Conservation (phyloP, 2,113 vertebrate genomes). For the Acanthisitta chloris region DNA sequence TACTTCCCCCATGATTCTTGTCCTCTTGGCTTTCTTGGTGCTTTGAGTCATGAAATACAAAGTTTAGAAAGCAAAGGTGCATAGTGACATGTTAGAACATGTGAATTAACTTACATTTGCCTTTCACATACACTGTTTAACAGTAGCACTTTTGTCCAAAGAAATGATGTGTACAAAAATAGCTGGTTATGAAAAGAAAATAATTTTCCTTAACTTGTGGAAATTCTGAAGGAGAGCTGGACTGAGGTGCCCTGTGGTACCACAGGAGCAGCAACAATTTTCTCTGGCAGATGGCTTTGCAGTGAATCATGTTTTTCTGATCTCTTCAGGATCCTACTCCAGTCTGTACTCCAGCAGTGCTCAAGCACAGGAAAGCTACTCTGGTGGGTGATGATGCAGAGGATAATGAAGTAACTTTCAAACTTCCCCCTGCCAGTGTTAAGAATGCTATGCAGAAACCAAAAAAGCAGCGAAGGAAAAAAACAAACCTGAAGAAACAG, state of each 20-base stretch:
- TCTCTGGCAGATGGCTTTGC: not conserved
- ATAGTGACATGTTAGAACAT: not conserved
- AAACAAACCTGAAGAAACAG: constrained; percentile 2
- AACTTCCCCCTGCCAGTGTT: constrained; percentile 41
- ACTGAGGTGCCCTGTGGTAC: not conserved
- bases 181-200: not conserved
- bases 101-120: not conserved
- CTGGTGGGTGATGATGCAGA: constrained; percentile 65
- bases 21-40: not conserved
- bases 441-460: not conserved
- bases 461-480: constrained; percentile 20
- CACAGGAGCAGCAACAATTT: not conserved
- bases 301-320: not conserved
- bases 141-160: not conserved
- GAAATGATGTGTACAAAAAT: not conserved
- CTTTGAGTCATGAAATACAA: not conserved
- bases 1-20: fast-evolving
- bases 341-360: constrained; percentile 85
- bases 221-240: not conserved
- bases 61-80: not conserved
- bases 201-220: not conserved
- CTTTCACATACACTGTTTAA: not conserved
- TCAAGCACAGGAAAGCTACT: constrained; percentile 82
- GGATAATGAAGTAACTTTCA: constrained; percentile 80
- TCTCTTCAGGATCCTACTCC: constrained; percentile 82